A percentile compares a stretch with the other conserved stretches of the same genome.
phyloP scores from a whole-genome alignment of 2,888 invertebrate genomes.

The Lomographa bimaculata region DNA sequence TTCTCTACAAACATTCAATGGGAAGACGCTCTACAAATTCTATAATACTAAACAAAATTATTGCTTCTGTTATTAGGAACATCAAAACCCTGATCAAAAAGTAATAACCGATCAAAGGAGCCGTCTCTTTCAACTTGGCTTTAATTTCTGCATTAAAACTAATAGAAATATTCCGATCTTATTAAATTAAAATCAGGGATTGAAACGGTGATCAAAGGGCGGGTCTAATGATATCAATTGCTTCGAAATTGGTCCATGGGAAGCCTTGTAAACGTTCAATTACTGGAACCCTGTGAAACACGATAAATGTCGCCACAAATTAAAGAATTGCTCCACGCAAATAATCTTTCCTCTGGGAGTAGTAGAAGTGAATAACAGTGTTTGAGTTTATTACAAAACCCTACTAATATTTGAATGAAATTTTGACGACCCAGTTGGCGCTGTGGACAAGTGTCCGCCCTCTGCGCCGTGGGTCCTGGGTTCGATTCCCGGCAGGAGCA shows the following conservation, averaged over 20 bases:
- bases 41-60: slow-evolving; percentile 18
- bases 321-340: slow-evolving; percentile 70
- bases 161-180: slow-evolving; percentile 50
- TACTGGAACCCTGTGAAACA: slow-evolving; percentile 71
- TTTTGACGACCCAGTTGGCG: too few species aligned
- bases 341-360: slow-evolving; percentile 48
- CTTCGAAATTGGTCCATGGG: slow-evolving; percentile 65
- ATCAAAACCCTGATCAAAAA: slow-evolving; percentile 23
- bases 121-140: slow-evolving; percentile 29
- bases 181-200: slow-evolving; percentile 65
- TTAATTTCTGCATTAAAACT: slow-evolving; percentile 30
- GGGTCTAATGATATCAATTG: slow-evolving; percentile 66
- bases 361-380: slow-evolving; percentile 22
- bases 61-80: slow-evolving; percentile 27
- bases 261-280: slow-evolving; percentile 67
- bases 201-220: slow-evolving; percentile 66
- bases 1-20: too few species aligned
- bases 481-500: too few species aligned
- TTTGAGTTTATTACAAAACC: neutral
- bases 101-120: slow-evolving; percentile 22
- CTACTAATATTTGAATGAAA: too few species aligned
- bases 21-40: slow-evolving; percentile 21
- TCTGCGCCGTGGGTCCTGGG: too few species aligned
- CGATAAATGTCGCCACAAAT: slow-evolving; percentile 74
- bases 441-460: too few species aligned